A percentile compares a stretch with the other conserved stretches of the same genome.
These are phyloP conservation scores for Cryptocheilus praepositus DNA, from an alignment of 2,888 invertebrate genomes.

Conservation along the genomic window DNA sequence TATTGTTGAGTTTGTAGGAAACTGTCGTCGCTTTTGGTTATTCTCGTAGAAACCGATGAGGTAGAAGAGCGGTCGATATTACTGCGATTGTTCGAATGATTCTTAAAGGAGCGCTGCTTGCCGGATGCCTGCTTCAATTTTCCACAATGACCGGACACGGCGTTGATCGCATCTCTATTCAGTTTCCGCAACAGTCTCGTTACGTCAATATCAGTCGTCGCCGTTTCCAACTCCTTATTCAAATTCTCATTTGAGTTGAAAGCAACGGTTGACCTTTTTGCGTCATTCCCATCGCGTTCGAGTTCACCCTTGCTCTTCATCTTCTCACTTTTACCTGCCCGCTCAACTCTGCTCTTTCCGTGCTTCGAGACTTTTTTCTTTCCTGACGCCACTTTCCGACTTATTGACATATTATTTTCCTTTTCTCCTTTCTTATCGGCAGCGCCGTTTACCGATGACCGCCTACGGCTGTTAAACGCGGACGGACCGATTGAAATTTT, in stretches of 20 bases:
- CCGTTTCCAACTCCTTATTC: not conserved
- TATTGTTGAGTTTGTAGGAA: too few species aligned
- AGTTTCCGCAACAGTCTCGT: conserved; percentile 32
- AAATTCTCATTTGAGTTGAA: not conserved
- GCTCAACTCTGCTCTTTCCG: too few species aligned
- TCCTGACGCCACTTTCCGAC: too few species aligned
- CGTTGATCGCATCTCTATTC: conserved; percentile 40
- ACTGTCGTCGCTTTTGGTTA: too few species aligned
- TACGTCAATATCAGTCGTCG: conserved; percentile 8
- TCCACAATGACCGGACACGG: conserved; percentile 19
- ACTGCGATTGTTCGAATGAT: not conserved
- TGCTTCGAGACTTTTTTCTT: too few species aligned
- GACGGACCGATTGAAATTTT: not conserved
- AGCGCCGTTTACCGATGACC: too few species aligned
- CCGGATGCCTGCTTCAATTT: not conserved
- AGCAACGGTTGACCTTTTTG: not conserved
- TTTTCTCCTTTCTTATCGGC: too few species aligned
- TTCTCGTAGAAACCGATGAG: too few species aligned
- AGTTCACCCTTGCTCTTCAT: not conserved
- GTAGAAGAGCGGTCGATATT: not conserved
- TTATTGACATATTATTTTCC: too few species aligned
- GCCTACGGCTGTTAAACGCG: too few species aligned
- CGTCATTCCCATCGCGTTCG: not conserved
- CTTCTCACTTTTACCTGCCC: not conserved
- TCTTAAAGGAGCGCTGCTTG: not conserved